Base-by-base conservation (phyloP, 2,888 invertebrate genomes). In the Euplagia quadripunctaria region DNA sequence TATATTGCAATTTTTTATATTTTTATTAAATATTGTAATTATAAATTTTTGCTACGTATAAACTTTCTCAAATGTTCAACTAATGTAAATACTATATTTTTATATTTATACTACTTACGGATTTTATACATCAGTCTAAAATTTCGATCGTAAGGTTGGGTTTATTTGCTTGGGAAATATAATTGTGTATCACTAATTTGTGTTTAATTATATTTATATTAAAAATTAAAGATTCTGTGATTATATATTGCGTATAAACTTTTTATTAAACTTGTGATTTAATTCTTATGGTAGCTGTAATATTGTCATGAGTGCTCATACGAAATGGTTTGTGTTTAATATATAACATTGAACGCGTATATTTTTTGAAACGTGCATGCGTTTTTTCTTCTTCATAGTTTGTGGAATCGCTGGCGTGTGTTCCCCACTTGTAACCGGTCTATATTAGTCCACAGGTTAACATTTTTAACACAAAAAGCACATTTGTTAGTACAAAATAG, bases 61-160 rank as follows among this genome's bases (percentile, higher is more conserved):
- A 96, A 96, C 94, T 95, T 94, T 96, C 93, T 95, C 94, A 96
- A 96, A 95, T 94, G 86, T 81, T 95, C 95, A 96, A 96, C 96
- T 96, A 96, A 95, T 95, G 96, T 96, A 96, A 95, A 96, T 96
- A 95, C 93, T 89, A 94, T 95, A 90, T 94, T 88, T 88, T 92
- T 91, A 89, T 86, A 88, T 89, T 87, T 82, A 75, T 79, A 65
- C 84, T 85, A 85, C 89, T 90, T 93, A 93, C 92, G 93, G 94
- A 92, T 92, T 93, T 94, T 93, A 92, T 90, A 95, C 93, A 94
- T 96, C 96, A 96, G 96, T 96, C 96, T 96, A 96, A 91, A 93
- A 94, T 95, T 96, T 96, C 95, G 95, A 93, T 96, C 90, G 89
- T 93, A 94, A 94, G 94, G 91, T 92, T 94, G 92, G 84, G 82